Conservation (phyloP, 2,113 vertebrate species). For the Mesocricetus auratus region DNA sequence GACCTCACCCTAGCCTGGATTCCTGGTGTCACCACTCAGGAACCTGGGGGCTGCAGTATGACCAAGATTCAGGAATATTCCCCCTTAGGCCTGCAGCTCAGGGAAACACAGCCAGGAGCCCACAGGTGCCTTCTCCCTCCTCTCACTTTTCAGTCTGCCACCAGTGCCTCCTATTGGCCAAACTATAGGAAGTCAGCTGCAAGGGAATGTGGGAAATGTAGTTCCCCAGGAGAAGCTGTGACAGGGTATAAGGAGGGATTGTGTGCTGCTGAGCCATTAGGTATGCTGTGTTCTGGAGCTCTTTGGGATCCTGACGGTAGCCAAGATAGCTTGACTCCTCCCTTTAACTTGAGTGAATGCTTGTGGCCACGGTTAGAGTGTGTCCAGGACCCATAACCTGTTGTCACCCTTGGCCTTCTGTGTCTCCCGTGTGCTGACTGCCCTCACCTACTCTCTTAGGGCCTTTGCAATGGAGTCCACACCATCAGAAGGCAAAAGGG, state of each 20-base stretch:
- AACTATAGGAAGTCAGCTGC: neutral
- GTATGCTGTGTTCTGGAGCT: rapidly evolving
- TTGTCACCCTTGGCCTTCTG: neutral
- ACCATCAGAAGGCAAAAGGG: neutral
- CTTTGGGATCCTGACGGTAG: neutral
- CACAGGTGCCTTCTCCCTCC: neutral
- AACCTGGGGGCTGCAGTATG: neutral
- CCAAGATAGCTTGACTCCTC: neutral
- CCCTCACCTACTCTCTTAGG: neutral
- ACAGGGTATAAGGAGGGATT: too few relatives aligned
- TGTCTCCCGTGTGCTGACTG: neutral
- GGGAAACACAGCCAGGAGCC: neutral
- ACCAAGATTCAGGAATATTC: neutral
- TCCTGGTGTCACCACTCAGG: neutral
- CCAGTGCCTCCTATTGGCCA: neutral
- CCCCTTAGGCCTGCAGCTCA: neutral
- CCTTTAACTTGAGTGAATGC: neutral
- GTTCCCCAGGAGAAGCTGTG: neutral
- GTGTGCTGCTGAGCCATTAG: too few relatives aligned
- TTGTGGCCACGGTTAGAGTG: neutral
- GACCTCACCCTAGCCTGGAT: neutral
- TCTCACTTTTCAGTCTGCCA: neutral
- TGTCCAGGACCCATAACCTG: neutral
- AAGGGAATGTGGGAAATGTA: slow-evolving; percentile 60
- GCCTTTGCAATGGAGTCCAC: neutral